A percentile compares a stretch with the other conserved stretches of the same genome.
These are phyloP conservation scores for Eilema caniola DNA, from an alignment of 2,888 invertebrate species.

Conservation along the genomic window DNA sequence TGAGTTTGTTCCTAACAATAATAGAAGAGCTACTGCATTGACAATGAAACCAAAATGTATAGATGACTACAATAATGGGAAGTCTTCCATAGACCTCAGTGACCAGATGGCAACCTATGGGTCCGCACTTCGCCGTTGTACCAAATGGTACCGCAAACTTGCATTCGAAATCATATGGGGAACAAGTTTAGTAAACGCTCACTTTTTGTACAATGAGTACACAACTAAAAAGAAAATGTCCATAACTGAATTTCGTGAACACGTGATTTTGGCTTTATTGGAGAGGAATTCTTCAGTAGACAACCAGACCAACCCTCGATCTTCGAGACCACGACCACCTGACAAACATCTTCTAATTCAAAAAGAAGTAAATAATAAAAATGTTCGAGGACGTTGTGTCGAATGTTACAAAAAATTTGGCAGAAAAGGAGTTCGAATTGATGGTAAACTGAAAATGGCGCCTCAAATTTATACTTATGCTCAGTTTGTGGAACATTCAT, in stretches of 20 bases:
- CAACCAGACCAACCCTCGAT: too few species aligned
- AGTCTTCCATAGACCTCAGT: slow-evolving; percentile 25
- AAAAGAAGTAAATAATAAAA: too few species aligned
- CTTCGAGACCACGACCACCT: too few species aligned
- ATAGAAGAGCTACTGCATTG: neutral
- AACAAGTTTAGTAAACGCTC: slow-evolving; percentile 15
- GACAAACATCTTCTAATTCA: too few species aligned
- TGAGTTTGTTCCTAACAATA: neutral
- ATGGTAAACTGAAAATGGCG: too few species aligned
- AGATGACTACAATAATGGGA: slow-evolving; percentile 10
- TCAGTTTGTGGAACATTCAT: too few species aligned
- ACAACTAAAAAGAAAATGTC: slow-evolving; percentile 26
- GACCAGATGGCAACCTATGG: slow-evolving; percentile 2
- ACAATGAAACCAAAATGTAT: slow-evolving; percentile 2
- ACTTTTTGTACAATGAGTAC: slow-evolving; percentile 1
- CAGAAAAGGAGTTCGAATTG: too few species aligned
- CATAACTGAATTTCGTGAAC: slow-evolving; percentile 32
- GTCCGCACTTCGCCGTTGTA: slow-evolving; percentile 32
- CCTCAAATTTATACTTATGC: too few species aligned
- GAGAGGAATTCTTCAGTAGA: too few species aligned
- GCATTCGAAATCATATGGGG: slow-evolving; percentile 30
- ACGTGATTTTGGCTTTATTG: slow-evolving; percentile 16
- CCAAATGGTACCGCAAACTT: slow-evolving; percentile 35
- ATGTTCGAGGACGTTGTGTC: too few species aligned
- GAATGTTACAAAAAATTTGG: too few species aligned